Evolutionary conservation across 2,888 invertebrate species (phyloP).

Genomic region (Cephus sareptanus): DNA sequence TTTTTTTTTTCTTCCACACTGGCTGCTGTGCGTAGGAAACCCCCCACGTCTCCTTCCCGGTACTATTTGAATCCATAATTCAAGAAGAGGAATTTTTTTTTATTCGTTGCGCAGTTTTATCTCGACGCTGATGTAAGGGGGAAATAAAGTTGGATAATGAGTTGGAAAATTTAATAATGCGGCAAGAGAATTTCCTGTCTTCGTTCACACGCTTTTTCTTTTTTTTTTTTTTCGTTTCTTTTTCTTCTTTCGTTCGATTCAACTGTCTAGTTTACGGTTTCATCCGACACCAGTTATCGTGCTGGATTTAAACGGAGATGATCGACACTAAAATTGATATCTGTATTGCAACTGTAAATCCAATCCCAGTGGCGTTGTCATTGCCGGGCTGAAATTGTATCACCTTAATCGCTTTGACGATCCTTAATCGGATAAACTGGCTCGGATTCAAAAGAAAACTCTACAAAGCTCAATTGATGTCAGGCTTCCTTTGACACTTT

Average conservation of each 20-base stretch:
- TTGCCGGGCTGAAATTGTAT: neutral
- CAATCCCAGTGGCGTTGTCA: neutral
- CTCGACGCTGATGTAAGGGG: neutral
- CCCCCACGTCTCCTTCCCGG: constrained; percentile 10
- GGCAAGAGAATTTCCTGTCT: neutral
- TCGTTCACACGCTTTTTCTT: constrained; percentile 8
- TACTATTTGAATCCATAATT: neutral
- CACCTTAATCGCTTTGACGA: neutral
- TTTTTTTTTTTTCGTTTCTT: neutral
- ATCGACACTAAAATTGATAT: neutral
- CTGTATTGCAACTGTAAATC: neutral
- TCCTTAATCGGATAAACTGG: neutral
- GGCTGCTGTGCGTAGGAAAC: constrained; percentile 1
- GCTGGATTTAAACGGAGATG: neutral
- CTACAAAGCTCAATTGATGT: neutral
- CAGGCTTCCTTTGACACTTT: neutral
- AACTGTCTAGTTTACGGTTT: neutral
- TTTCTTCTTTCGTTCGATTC: neutral
- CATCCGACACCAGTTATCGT: neutral
- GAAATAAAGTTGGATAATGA: neutral
- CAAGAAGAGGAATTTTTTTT: neutral
- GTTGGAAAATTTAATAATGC: neutral
- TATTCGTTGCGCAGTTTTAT: neutral
- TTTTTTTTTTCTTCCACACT: constrained; percentile 10
- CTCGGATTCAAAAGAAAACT: neutral